Conservation (phyloP, 2,113 vertebrate genomes). For the Limanda limanda region DNA sequence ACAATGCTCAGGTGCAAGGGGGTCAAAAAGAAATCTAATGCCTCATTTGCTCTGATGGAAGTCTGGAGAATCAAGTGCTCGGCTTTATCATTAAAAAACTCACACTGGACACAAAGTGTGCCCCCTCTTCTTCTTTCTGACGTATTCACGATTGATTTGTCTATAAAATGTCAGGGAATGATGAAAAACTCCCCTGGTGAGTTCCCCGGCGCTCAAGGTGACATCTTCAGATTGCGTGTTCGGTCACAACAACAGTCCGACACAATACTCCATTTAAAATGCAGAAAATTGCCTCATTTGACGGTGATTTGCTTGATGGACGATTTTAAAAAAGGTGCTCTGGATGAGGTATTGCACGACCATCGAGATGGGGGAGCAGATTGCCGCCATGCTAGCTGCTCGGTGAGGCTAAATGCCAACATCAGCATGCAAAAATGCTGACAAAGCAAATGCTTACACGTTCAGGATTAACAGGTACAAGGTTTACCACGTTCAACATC, state of each 20-base stretch:
- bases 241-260: not conserved
- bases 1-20: slow-evolving; percentile 33
- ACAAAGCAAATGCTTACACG: not conserved
- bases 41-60: slow-evolving; percentile 20
- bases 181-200: not conserved
- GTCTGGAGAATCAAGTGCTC: slow-evolving; percentile 12
- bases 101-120: not conserved
- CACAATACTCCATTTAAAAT: not conserved
- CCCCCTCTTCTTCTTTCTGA: too few relatives aligned
- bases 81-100: slow-evolving; percentile 25
- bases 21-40: slow-evolving; percentile 16
- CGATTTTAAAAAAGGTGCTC: not conserved
- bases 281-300: not conserved
- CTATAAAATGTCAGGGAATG: slow-evolving; percentile 1
- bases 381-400: not conserved
- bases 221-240: not conserved
- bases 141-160: not conserved
- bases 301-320: not conserved
- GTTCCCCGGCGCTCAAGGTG: slow-evolving; percentile 14
- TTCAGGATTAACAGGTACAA: not conserved
- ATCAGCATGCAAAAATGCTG: not conserved
- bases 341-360: not conserved
- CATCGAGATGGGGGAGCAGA: not conserved
- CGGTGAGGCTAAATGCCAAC: not conserved
- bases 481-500: not conserved